Evolutionary conservation across 2,113 vertebrate genomes (phyloP).

Genomic region (Catharus fuscescens): DNA sequence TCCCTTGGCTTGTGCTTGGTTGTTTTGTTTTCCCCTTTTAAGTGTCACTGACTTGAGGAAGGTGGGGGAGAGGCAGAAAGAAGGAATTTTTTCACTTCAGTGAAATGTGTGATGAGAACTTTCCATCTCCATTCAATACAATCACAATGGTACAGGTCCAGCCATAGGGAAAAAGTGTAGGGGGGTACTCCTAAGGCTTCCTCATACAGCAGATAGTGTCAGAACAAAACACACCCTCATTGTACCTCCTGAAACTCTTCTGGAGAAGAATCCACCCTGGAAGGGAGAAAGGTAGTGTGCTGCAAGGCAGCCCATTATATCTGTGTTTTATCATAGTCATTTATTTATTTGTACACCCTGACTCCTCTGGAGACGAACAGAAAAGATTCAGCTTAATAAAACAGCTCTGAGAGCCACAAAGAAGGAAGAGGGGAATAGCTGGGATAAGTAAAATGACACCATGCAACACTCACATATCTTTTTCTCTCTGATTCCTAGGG

Average conservation of each 20-base stretch:
- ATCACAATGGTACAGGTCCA: neutral
- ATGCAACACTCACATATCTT: neutral
- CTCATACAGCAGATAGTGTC: neutral
- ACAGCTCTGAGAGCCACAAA: neutral
- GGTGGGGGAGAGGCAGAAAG: neutral
- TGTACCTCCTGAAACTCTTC: neutral
- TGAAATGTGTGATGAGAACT: rapidly evolving
- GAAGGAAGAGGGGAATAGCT: neutral
- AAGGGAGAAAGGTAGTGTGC: neutral
- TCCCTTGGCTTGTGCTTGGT: neutral
- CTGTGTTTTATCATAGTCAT: neutral
- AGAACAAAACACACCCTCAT: neutral
- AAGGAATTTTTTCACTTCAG: neutral
- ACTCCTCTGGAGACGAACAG: neutral
- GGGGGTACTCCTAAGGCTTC: neutral
- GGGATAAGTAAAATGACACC: neutral
- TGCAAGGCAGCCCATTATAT: neutral
- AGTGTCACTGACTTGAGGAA: neutral
- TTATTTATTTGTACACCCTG: neutral
- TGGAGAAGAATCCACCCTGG: neutral
- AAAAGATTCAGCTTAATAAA: neutral
- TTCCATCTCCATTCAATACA: neutral
- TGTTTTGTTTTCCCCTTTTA: neutral
- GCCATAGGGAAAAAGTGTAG: neutral
- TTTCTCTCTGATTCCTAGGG: neutral